phyloP scores from a whole-genome alignment of 2,888 invertebrate genomes.

The Caenorhabditis imperialis region DNA sequence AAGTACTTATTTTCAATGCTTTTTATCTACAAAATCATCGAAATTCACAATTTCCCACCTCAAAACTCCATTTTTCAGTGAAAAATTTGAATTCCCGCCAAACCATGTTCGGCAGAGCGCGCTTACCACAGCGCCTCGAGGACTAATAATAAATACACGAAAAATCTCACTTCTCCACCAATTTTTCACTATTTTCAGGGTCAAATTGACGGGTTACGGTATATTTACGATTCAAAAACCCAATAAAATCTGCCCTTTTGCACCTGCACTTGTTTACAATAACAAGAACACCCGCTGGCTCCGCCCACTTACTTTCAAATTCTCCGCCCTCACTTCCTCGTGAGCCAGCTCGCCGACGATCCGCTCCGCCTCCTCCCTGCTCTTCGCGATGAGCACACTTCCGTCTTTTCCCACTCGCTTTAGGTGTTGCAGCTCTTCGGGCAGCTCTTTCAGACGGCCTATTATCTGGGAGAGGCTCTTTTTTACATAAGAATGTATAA shows the following conservation, averaged over 20 bases:
- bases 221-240: too few species aligned
- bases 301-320: constrained; percentile 10
- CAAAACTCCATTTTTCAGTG: too few species aligned
- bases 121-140: too few species aligned
- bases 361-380: constrained; percentile 3
- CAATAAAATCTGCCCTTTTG: background rate
- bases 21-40: too few species aligned
- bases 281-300: background rate
- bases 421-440: constrained; percentile 37
- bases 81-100: too few species aligned
- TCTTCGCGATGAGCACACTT: constrained; percentile 25
- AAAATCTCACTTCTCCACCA: background rate
- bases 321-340: background rate
- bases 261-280: background rate
- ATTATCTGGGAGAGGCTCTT: constrained; percentile 26
- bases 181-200: background rate
- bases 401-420: constrained; percentile 53
- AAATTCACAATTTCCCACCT: too few species aligned
- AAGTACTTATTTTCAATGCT: too few species aligned
- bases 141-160: too few species aligned
- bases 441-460: constrained; percentile 20
- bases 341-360: constrained; percentile 5
- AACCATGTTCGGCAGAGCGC: too few species aligned
- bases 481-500: background rate
- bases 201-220: too few species aligned